Base-by-base conservation (phyloP, 2,113 vertebrate species). In the Mobula hypostoma region DNA sequence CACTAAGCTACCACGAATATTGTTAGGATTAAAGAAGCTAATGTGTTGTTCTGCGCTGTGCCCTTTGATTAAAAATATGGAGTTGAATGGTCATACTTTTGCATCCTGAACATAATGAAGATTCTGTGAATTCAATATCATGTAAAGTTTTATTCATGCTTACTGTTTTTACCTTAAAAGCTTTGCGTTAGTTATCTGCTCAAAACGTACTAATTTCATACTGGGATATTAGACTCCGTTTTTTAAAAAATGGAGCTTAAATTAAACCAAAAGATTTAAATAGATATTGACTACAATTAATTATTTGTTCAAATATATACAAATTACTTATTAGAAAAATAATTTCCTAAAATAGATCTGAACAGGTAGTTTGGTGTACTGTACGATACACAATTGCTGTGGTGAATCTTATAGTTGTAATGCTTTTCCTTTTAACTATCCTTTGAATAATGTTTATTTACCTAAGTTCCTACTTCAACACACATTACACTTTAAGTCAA, bases 261-360 rank as follows among this genome's bases (percentile, higher is more conserved):
- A 48, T 21, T 56, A 40, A 93, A 93, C 70, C 6, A 56, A 93
- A 93, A 19, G 7, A 32, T 63, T 90, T 66, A 90, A 90, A 90
- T 63, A 68, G 17, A n/a, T 90, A 90, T 15, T 93, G 91, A 93
- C 74, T 93, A 76, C 91, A 74, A 2, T 74, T 56, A 74, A 2
- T 74, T 56, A 93, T 93, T 74, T 40, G 72, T 93, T 93, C 68
- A 93, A 93, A 93, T 93, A 93, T 76, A 93, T 93, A 93, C 91
- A 93, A 76, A 93, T 93, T 93, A 93, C 56, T 72, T 93, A 1
- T 74, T 93, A 74, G 91, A 93, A 93, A 93, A 93, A 74, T 93
- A 93, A 93, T 76, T 93, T 93, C 8, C 68, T 56, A 76, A 74
- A 93, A 29, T 93, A 72, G 27, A 56, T 93, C 32, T 93, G 27